A percentile compares a stretch with the other conserved stretches of the same genome.
Conservation (phyloP, 2,113 vertebrate genomes). For the Lanius collurio region DNA sequence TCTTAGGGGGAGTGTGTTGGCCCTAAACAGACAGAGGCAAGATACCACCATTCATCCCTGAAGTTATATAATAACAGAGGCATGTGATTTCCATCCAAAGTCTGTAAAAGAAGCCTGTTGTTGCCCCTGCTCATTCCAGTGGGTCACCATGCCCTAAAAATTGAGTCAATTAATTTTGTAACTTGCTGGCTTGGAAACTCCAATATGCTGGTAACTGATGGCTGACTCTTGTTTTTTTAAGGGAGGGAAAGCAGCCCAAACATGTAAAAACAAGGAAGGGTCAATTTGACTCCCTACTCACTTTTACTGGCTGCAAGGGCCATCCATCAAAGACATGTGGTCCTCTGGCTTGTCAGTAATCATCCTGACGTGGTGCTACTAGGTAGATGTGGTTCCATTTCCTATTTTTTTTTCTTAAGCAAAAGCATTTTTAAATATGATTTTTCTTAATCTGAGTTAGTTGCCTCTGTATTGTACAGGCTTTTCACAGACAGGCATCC, state of each 20-base stretch:
- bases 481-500: neutral
- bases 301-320: neutral
- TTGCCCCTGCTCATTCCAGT: neutral
- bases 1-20: neutral
- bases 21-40: neutral
- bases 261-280: neutral
- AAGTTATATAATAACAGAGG: neutral
- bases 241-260: neutral
- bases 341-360: neutral
- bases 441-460: neutral
- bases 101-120: neutral
- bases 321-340: neutral
- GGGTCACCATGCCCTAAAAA: conserved; percentile 32
- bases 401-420: neutral
- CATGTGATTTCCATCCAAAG: neutral
- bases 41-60: neutral
- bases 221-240: neutral
- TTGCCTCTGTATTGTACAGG: neutral
- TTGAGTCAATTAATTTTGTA: neutral
- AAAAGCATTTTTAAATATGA: neutral
- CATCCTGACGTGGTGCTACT: neutral
- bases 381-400: neutral
- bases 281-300: neutral
- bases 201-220: neutral
- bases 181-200: neutral